Evolutionary conservation across 1,140 invertebrate species (phyloP).

Genomic region (Saccostrea echinata): DNA sequence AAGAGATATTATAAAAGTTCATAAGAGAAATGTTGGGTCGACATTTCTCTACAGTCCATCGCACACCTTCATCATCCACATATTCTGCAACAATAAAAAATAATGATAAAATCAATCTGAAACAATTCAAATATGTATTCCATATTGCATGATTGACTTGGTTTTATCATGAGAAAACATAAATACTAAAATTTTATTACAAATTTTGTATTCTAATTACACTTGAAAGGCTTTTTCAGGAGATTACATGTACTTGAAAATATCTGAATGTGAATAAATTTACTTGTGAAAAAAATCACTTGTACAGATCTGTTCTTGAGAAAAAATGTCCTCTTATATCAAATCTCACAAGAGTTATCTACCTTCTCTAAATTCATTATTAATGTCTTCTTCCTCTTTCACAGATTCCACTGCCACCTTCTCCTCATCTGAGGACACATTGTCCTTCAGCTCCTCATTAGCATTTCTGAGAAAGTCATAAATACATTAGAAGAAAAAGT

Average conservation of each 20-base stretch:
- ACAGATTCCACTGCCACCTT: conserved; percentile 68
- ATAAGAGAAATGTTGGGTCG: conserved; percentile 79
- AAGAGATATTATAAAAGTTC: conserved; percentile 82
- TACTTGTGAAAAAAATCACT: too few relatives aligned
- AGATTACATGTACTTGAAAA: too few relatives aligned
- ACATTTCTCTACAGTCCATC: conserved; percentile 77
- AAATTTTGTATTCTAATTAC: too few relatives aligned
- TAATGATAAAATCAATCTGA: not conserved
- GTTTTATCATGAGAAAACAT: too few relatives aligned
- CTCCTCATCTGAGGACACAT: conserved; percentile 77
- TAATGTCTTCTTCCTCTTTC: conserved; percentile 69
- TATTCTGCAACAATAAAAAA: conserved; percentile 71
- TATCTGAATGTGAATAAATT: too few relatives aligned
- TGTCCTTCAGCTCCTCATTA: conserved; percentile 83
- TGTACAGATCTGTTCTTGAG: too few relatives aligned
- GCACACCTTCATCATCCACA: conserved; percentile 78
- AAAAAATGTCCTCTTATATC: too few relatives aligned
- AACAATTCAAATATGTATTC: not conserved
- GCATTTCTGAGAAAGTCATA: conserved; percentile 81
- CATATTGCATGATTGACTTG: too few relatives aligned
- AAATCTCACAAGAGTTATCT: too few relatives aligned
- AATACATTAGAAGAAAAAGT: not conserved
- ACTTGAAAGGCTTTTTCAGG: too few relatives aligned
- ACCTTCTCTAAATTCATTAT: conserved; percentile 56
- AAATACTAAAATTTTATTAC: too few relatives aligned